Evolutionary conservation across 2,888 invertebrate species (phyloP).

Genomic region (Leptinotarsa rubiginosa): DNA sequence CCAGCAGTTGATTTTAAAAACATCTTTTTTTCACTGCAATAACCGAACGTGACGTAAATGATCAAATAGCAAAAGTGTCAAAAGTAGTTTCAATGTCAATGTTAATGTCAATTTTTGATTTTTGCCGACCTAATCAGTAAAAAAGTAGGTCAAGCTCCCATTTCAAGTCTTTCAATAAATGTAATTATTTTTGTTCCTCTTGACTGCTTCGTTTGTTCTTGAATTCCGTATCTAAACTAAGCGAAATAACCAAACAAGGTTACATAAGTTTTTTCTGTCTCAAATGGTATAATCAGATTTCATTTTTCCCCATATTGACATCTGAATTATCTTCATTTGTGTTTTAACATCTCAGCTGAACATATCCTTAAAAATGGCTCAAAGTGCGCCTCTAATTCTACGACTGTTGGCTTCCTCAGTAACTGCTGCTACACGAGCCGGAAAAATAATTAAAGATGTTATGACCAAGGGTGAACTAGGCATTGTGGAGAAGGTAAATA

Average conservation of each 20-base stretch:
- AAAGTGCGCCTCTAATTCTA: conserved; percentile 75
- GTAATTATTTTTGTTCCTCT: conserved; percentile 10
- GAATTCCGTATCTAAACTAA: not conserved
- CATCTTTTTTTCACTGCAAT: not conserved
- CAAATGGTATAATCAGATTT: not conserved
- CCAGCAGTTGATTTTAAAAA: no score
- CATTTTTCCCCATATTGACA: not conserved
- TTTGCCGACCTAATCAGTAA: not conserved
- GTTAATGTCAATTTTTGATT: not conserved
- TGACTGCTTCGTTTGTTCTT: not conserved
- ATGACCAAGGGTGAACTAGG: conserved; percentile 90
- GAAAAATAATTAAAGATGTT: conserved; percentile 90
- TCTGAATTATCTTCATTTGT: conserved; percentile 21
- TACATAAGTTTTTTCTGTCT: not conserved
- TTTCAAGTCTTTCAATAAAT: not conserved
- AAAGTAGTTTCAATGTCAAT: not conserved
- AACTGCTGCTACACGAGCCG: conserved; percentile 84
- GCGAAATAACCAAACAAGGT: not conserved
- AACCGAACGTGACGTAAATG: not conserved
- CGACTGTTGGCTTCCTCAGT: conserved; percentile 83
- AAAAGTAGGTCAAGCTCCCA: not conserved
- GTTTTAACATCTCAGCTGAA: conserved; percentile 2
- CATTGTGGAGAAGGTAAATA: conserved; percentile 87
- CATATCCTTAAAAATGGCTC: conserved; percentile 68
- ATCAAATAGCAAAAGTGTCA: not conserved